These are phyloP conservation scores for Petromus typicus DNA, from an alignment of 2,113 vertebrate genomes.

Conservation along the genomic window DNA sequence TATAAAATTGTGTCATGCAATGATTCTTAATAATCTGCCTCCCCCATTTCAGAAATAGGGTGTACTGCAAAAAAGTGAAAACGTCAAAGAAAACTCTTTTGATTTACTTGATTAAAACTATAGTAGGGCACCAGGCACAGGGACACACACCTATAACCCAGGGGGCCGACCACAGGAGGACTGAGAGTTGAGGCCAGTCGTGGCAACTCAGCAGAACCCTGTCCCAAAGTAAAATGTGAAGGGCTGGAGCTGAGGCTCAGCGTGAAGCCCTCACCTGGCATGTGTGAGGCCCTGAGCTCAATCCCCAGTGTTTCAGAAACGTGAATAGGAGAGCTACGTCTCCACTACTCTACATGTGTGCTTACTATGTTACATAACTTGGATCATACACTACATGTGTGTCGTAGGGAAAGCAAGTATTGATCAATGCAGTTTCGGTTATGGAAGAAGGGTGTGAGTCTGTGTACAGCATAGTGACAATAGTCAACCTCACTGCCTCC, in stretches of 20 bases:
- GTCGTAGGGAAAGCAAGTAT: background rate
- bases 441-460: background rate
- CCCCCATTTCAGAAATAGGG: background rate
- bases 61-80: background rate
- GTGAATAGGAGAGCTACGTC: background rate
- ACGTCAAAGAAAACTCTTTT: background rate
- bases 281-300: background rate
- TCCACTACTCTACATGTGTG: background rate
- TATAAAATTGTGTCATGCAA: conserved; percentile 80
- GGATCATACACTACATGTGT: background rate
- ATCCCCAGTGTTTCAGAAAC: background rate
- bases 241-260: background rate
- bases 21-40: conserved; percentile 78
- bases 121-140: background rate
- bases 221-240: background rate
- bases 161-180: too few relatives aligned
- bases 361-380: too few relatives aligned
- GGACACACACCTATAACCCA: background rate
- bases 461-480: background rate
- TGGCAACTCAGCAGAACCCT: background rate
- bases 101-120: background rate
- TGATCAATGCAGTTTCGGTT: background rate
- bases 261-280: background rate
- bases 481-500: background rate
- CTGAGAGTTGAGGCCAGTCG: background rate